Evolutionary conservation across 2,797 vertebrate genomes (phyloP).

Genomic region (Pristis pectinata): DNA sequence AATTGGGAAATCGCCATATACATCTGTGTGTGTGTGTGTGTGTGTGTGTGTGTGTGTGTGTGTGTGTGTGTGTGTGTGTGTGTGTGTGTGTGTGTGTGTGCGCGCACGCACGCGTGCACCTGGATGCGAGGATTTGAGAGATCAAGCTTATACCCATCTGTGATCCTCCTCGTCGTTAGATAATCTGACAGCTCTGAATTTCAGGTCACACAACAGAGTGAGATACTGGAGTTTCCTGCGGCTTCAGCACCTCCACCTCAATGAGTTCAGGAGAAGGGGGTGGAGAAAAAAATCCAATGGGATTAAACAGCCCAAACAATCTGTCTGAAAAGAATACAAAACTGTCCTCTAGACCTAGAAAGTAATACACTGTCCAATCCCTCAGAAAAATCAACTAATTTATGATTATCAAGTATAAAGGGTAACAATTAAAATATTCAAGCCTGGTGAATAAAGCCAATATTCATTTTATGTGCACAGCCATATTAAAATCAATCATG

Average conservation of each 20-base stretch:
- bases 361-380: too few relatives aligned
- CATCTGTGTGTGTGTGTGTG: neutral
- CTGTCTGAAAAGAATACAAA: neutral
- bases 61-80: too few relatives aligned
- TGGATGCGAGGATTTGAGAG: too few relatives aligned
- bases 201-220: neutral
- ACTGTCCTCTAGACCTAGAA: neutral
- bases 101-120: neutral
- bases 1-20: neutral
- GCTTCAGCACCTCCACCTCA: neutral
- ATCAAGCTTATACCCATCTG: too few relatives aligned
- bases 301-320: neutral
- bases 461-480: neutral
- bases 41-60: neutral
- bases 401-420: neutral
- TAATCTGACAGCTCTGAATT: neutral
- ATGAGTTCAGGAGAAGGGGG: neutral
- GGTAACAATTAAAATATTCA: neutral
- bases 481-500: neutral
- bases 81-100: neutral
- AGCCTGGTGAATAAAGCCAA: neutral
- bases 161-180: neutral
- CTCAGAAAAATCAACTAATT: neutral
- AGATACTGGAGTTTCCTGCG: neutral
- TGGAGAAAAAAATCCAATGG: neutral